These are phyloP conservation scores for Diplazon laetatorius DNA, from an alignment of 2,888 invertebrate species.

Conservation along the genomic window DNA sequence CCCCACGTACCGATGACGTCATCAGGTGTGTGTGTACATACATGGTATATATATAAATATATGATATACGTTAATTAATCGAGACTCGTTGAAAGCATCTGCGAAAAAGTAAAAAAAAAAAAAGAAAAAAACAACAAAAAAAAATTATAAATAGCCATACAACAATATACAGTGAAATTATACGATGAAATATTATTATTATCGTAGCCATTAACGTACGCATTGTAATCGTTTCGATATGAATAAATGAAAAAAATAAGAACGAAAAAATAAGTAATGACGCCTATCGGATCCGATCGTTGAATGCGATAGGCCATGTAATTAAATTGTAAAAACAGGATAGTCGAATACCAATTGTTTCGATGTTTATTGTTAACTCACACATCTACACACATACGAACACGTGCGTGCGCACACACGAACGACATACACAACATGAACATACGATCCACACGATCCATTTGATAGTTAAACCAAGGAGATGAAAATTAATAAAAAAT, in stretches of 20 bases:
- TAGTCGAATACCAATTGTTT: slow-evolving; percentile 52
- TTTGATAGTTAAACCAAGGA: slow-evolving; percentile 52
- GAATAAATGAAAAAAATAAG: slow-evolving; percentile 4
- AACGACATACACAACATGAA: no score
- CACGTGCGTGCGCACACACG: not conserved
- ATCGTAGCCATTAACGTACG: slow-evolving; percentile 43
- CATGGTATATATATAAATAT: slow-evolving; percentile 29
- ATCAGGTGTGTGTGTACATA: slow-evolving; percentile 14
- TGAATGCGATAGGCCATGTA: slow-evolving; percentile 51
- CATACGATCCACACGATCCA: slow-evolving; percentile 43
- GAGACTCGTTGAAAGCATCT: slow-evolving; percentile 41
- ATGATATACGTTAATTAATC: slow-evolving; percentile 42
- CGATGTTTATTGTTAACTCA: slow-evolving; percentile 60
- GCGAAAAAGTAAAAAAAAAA: no score
- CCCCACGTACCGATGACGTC: slow-evolving; percentile 42
- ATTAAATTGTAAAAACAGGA: slow-evolving; percentile 59
- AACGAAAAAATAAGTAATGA: not conserved
- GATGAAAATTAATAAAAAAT: slow-evolving; percentile 57
- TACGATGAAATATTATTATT: slow-evolving; percentile 41
- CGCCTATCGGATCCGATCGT: slow-evolving; percentile 20
- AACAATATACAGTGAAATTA: slow-evolving; percentile 52
- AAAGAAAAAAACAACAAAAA: no score
- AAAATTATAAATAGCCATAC: slow-evolving; percentile 55
- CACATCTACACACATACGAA: slow-evolving; percentile 27
- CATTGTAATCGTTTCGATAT: slow-evolving; percentile 45